These are phyloP conservation scores for Brenthis hecate DNA, from an alignment of 2,888 invertebrate species.

Conservation along the genomic window DNA sequence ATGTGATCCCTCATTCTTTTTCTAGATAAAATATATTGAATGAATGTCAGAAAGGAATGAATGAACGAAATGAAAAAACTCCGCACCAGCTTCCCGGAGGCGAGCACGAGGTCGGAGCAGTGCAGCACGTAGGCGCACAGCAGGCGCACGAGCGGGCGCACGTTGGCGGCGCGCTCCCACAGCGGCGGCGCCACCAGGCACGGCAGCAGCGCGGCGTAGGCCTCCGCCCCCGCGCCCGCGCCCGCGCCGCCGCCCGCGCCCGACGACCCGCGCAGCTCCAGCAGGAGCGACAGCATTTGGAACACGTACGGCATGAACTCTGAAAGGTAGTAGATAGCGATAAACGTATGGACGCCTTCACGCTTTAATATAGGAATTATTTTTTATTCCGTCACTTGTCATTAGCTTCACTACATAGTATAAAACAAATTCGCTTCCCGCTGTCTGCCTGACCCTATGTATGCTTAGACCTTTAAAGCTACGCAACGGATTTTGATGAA, in stretches of 20 bases:
- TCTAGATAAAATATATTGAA: neutral
- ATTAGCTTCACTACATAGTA: too few species aligned
- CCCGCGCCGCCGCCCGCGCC: slow-evolving; percentile 47
- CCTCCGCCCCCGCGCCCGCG: slow-evolving; percentile 84
- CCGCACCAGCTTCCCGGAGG: slow-evolving; percentile 87
- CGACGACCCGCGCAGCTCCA: slow-evolving; percentile 86
- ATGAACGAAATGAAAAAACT: neutral
- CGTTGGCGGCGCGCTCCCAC: slow-evolving; percentile 97
- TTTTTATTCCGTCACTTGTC: too few species aligned
- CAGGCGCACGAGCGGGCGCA: slow-evolving; percentile 95
- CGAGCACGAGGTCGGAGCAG: slow-evolving; percentile 60
- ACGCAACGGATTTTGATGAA: too few species aligned
- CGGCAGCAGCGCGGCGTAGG: slow-evolving; percentile 94
- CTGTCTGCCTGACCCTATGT: too few species aligned
- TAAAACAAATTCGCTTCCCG: too few species aligned
- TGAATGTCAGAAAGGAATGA: too few species aligned
- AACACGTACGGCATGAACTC: slow-evolving; percentile 99
- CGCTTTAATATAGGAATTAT: too few species aligned
- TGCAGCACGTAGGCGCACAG: slow-evolving; percentile 91
- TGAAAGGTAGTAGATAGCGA: slow-evolving; percentile 55
- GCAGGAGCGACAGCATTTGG: slow-evolving; percentile 95
- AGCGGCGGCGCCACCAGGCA: slow-evolving; percentile 94
- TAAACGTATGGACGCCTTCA: too few species aligned
- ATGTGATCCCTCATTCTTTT: too few species aligned
- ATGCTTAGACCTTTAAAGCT: too few species aligned